Evolutionary conservation across 2,888 invertebrate genomes (phyloP).

Genomic region (Microplitis manilae): DNA sequence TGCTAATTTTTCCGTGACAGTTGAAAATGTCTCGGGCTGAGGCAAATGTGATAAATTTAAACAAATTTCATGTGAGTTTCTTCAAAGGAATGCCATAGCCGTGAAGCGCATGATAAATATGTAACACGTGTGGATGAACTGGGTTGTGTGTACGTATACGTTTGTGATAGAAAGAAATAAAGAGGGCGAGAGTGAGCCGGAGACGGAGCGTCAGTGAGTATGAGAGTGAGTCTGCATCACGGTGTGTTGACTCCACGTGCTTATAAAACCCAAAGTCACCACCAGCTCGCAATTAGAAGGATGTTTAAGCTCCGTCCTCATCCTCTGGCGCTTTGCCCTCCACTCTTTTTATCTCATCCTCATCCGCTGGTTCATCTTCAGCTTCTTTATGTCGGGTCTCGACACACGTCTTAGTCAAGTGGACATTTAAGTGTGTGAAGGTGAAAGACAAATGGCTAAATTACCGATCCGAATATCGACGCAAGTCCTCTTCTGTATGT

Average conservation of each 20-base stretch:
- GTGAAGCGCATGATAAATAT: slow-evolving; percentile 51
- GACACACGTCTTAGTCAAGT: slow-evolving; percentile 27
- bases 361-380: not conserved
- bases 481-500: not conserved
- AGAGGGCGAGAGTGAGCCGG: not conserved
- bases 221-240: slow-evolving; percentile 3
- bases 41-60: slow-evolving; percentile 50
- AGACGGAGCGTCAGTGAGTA: not conserved
- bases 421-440: slow-evolving; percentile 5
- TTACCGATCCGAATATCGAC: slow-evolving; percentile 33
- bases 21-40: slow-evolving; percentile 34
- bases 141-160: slow-evolving; percentile 21
- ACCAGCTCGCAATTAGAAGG: slow-evolving; percentile 31
- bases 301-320: slow-evolving; percentile 23
- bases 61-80: slow-evolving; percentile 51
- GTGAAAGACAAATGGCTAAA: slow-evolving; percentile 30
- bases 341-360: not conserved
- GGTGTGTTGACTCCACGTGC: slow-evolving; percentile 27
- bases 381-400: not conserved
- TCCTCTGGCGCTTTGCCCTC: not conserved
- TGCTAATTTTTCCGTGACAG: slow-evolving; percentile 39
- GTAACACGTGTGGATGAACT: slow-evolving; percentile 46
- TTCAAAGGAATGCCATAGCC: slow-evolving; percentile 52
- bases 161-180: slow-evolving; percentile 12
- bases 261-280: slow-evolving; percentile 22